Evolutionary conservation across 2,888 invertebrate species (phyloP).

Genomic region (Volucella inflata): DNA sequence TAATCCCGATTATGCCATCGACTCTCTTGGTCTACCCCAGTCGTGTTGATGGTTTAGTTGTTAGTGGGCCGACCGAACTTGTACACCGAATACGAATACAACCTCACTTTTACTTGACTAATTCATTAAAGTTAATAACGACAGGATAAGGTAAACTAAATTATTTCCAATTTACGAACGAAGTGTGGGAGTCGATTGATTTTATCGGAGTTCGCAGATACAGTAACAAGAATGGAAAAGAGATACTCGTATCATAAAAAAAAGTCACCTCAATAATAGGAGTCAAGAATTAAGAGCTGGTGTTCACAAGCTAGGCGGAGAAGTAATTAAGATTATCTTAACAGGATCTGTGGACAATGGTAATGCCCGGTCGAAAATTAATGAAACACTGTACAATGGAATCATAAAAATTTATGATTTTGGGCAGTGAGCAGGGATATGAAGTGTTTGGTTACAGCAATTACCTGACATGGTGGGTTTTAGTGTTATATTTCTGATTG

Average conservation of each 20-base stretch:
- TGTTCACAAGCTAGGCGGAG: neutral
- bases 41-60: neutral
- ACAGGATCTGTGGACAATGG: slow-evolving; percentile 58
- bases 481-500: neutral
- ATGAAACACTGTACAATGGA: slow-evolving; percentile 53
- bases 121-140: slow-evolving; percentile 70
- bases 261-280: neutral
- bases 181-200: slow-evolving; percentile 50
- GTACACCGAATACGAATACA: slow-evolving; percentile 28
- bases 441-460: neutral
- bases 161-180: slow-evolving; percentile 48
- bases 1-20: slow-evolving; percentile 65
- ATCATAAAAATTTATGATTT: slow-evolving; percentile 14
- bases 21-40: slow-evolving; percentile 47
- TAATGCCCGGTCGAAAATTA: slow-evolving; percentile 63
- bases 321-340: slow-evolving; percentile 58
- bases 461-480: slow-evolving; percentile 37
- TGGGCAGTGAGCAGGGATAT: too few species aligned
- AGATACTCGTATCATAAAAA: neutral
- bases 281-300: neutral
- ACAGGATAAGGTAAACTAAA: slow-evolving; percentile 63
- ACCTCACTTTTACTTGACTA: slow-evolving; percentile 54
- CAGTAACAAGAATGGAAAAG: too few species aligned
- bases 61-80: neutral
- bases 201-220: slow-evolving; percentile 21